Evolutionary conservation across 2,888 invertebrate genomes (phyloP), one percentile per base, ranked within the genome.

Genomic region (Dynastes hyllus): DNA sequence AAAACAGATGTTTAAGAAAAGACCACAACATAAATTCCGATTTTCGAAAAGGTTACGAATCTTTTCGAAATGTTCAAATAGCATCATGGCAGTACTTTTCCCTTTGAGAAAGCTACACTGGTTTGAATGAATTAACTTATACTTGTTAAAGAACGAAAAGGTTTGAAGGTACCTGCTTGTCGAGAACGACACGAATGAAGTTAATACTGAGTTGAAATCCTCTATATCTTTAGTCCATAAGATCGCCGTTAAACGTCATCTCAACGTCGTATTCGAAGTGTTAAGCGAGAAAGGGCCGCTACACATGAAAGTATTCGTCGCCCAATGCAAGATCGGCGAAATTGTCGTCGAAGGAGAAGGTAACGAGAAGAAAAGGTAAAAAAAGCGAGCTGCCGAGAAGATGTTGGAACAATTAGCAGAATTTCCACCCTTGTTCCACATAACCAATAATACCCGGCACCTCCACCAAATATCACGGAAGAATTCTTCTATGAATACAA

Each of bases 141-240:
- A 22, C 22, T 22, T 22, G 22, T 22, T 22, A 22, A 22, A 22
- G 22, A 22, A 22, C 22, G 22, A 22, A 22, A 22, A 22, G 22
- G 22, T 22, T 22, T 22, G 22, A 22, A 22, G 22, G 22, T 22
- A 22, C 22, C 73, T 40, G 51, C 27, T 75, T 2, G 51, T 78
- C 3, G 73, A 86, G 82, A 78, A 80, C 83, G 78, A 79, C 53
- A 61, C 81, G 71, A 90, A 91, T 84, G 91, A 92, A 83, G 88
- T 91, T 11, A 93, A 90, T 85, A 92, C 93, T 0, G 96, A 96
- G 83, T 91, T 96, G 82, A 99, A 99, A 88, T 98, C 98, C 0
- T 98, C 98, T 0, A 98, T 99, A 81, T 98, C 98, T 16, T 90
- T 98, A 83, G 97, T 99, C 3, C 97, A 99, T 87, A 99, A 99